Percentiles rank a stretch among this genome's conserved stretches.
Conservation (phyloP, 2,797 vertebrate genomes). For the Poecilia wingei region DNA sequence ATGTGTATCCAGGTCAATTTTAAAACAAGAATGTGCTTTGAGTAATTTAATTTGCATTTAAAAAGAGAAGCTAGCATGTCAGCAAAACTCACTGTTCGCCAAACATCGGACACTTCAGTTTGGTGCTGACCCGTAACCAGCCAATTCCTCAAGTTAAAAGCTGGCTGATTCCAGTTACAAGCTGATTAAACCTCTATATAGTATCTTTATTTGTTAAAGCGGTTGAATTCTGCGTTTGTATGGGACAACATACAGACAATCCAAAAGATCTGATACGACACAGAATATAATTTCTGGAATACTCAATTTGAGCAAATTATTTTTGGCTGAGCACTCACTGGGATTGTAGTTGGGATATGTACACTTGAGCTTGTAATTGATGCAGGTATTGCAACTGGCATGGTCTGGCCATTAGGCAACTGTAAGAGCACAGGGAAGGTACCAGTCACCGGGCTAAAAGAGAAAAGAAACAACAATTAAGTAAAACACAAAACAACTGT, state of each 20-base stretch:
- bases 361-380: conserved; percentile 96
- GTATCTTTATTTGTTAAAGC: background rate
- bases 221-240: background rate
- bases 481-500: background rate
- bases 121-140: background rate
- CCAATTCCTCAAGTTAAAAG: background rate
- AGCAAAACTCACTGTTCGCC: background rate
- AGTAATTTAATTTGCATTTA: conserved; percentile 8
- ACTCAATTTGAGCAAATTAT: background rate
- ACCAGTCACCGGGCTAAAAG: conserved; percentile 91
- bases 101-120: background rate
- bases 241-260: background rate
- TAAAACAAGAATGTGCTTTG: conserved; percentile 9
- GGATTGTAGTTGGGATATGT: conserved; percentile 95
- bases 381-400: conserved; percentile 97
- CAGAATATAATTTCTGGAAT: background rate
- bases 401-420: conserved; percentile 98
- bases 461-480: conserved; percentile 41
- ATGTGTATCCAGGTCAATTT: background rate
- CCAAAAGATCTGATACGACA: background rate
- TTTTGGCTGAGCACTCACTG: conserved; percentile 83
- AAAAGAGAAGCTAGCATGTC: conserved; percentile 2
- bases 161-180: background rate
- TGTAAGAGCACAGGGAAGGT: conserved; percentile 98
- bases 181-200: background rate